phyloP scores from a whole-genome alignment of 2,797 vertebrate genomes.

The Acanthis flammea region DNA sequence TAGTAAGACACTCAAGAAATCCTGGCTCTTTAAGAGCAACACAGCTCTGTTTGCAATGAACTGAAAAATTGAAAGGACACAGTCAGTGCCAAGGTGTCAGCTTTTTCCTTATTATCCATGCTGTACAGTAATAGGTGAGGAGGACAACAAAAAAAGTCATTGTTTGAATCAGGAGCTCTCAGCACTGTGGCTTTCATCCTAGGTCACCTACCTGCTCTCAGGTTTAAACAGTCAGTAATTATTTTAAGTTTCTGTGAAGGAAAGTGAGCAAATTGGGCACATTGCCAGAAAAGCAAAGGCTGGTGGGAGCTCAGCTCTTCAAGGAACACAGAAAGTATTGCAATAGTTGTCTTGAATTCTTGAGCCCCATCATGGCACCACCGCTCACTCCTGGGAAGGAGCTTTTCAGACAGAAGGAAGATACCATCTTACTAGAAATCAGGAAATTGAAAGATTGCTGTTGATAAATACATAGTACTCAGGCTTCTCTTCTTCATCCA shows the following conservation, averaged over 20 bases:
- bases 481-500: background rate
- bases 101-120: constrained; percentile 7
- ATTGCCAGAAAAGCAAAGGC: background rate
- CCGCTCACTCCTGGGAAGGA: background rate
- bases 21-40: background rate
- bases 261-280: background rate
- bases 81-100: background rate
- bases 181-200: background rate
- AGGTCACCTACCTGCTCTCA: background rate
- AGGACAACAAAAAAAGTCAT: background rate
- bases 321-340: background rate
- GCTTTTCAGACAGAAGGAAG: background rate
- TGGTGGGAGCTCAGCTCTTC: background rate
- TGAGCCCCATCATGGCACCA: background rate
- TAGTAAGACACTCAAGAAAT: background rate
- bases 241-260: background rate
- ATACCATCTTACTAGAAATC: background rate
- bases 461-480: background rate
- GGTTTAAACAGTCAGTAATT: constrained; percentile 17
- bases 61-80: constrained; percentile 13
- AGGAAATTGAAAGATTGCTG: background rate
- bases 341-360: background rate
- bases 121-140: constrained; percentile 28
- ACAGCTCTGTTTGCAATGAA: background rate
- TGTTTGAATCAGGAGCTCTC: constrained; percentile 17